Evolutionary conservation across 2,888 invertebrate species (phyloP), one percentile per base, ranked within the genome.

Genomic region (Mesoligia furuncula): DNA sequence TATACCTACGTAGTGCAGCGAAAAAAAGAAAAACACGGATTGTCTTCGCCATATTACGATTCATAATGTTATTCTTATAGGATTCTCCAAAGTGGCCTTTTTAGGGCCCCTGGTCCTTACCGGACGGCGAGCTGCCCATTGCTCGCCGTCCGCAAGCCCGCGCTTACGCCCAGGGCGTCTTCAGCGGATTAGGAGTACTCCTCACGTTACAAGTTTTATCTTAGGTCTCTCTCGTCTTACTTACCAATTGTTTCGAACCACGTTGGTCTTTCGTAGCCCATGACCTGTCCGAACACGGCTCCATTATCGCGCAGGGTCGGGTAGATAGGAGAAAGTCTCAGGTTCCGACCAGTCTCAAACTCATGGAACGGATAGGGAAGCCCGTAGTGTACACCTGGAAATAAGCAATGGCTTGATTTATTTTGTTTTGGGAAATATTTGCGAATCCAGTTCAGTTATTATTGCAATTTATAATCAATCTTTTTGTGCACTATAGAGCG

Each of bases 201-300:
- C 61, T 31, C 31, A 8, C 17, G 20, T 17, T 1, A 31, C 61
- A 17, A 61, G 27, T 31, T 9, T 17, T 67, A 15, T 36, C 9
- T 27, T 66, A 51, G 13, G 17, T 48, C 24, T 39, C 2, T 17
- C 8, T 51, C 24, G 11, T 39, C 13, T 27, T 17, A 62, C 93
- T 91, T 73, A 96, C 96, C 95, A 15, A 92, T 85, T 69, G 91
- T 95, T 89, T 98, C 98, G 92, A 99, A 99, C 98, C 98, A 99
- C 57, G 98, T 98, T 0, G 99, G 99, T 83, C 99, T 97, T 94
- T 99, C 99, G 93, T 99, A 99, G 0, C 99, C 99, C 99, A 99
- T 99, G 48, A 99, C 98, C 94, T 99, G 99, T 0, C 99, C 99
- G 93, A 99, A 99, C 11, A 99, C 98, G 0, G 99, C 99, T 0